A percentile compares a stretch with the other conserved stretches of the same genome.
Evolutionary conservation across 2,113 vertebrate genomes (phyloP).

Genomic region (Litocranius walleri): DNA sequence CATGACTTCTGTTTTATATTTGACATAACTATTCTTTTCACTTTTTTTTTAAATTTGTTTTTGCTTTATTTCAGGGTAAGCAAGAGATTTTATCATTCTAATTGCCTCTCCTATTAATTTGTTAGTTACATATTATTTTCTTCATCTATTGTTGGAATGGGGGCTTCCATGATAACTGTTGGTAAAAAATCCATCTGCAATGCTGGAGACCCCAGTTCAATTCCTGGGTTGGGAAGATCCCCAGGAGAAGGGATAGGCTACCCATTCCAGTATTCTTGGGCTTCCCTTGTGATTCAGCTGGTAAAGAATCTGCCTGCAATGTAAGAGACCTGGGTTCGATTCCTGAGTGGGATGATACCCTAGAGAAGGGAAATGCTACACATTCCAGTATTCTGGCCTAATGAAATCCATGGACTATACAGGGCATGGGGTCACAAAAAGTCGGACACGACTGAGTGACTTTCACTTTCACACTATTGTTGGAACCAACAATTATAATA

Average conservation of each 20-base stretch:
- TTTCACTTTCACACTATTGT: background rate
- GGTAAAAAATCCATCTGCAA: background rate
- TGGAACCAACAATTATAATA: background rate
- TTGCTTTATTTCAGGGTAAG: background rate
- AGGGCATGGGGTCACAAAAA: background rate
- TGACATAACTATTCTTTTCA: background rate
- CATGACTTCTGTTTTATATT: background rate
- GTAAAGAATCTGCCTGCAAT: background rate
- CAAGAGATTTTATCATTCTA: background rate
- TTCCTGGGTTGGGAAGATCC: background rate
- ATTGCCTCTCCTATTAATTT: background rate
- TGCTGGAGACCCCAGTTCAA: background rate
- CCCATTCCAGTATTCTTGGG: background rate
- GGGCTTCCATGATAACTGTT: background rate
- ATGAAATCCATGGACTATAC: background rate
- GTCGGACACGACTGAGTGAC: fast-evolving
- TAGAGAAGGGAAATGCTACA: background rate
- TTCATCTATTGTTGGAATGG: fast-evolving
- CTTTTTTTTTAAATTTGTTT: background rate
- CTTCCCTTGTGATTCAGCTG: background rate
- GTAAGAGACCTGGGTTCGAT: fast-evolving
- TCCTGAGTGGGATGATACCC: background rate
- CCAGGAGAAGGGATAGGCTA: background rate
- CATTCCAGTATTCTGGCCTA: background rate
- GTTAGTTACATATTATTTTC: background rate